phyloP scores from a whole-genome alignment of 1,140 invertebrate genomes.

The Zaprionus inermis region DNA sequence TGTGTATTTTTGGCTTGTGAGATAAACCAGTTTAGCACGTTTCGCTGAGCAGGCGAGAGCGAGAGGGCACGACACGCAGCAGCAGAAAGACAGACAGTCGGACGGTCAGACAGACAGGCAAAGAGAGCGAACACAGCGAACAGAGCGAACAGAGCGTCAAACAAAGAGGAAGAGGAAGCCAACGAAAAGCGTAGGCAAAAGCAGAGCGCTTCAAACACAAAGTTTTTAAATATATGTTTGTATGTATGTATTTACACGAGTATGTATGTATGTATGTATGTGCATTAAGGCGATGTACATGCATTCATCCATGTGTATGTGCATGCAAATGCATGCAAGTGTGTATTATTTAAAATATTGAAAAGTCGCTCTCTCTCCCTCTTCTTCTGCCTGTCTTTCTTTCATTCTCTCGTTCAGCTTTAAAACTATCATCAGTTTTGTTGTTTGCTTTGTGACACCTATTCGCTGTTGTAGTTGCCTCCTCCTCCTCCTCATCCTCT shows the following conservation, averaged over 20 bases:
- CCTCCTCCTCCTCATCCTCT: not conserved
- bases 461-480: constrained; percentile 39
- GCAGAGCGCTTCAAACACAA: constrained; percentile 54
- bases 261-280: not conserved
- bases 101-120: constrained; percentile 66
- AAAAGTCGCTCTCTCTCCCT: constrained; percentile 3
- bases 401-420: constrained; percentile 21
- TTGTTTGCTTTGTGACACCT: constrained; percentile 46
- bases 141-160: constrained; percentile 57
- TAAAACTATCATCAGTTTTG: constrained; percentile 25
- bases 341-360: constrained; percentile 7
- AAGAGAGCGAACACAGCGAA: constrained; percentile 63
- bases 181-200: constrained; percentile 30
- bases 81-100: not conserved
- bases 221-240: constrained; percentile 1
- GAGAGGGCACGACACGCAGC: constrained; percentile 24
- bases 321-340: not conserved
- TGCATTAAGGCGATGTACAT: not conserved
- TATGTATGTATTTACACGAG: not conserved
- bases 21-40: constrained; percentile 77
- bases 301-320: not conserved
- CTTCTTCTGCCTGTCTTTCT: not conserved
- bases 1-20: constrained; percentile 36
- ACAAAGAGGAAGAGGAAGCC: constrained; percentile 52
- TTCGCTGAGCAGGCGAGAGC: constrained; percentile 68